Evolutionary conservation across 2,888 invertebrate species (phyloP), one percentile per base, ranked within the genome.

Genomic region (Tuta absoluta): DNA sequence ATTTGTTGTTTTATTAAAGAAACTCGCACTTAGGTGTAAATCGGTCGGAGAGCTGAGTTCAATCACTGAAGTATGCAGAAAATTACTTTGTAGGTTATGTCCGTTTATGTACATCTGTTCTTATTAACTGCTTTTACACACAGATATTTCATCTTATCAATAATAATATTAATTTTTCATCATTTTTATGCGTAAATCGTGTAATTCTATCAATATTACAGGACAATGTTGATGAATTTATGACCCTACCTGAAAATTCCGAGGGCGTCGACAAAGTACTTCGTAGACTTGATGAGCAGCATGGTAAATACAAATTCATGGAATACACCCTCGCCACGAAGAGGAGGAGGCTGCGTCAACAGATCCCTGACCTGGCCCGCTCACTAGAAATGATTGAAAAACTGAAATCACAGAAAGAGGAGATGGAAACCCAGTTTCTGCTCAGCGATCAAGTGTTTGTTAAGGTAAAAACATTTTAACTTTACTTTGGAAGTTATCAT

Each of bases 271-370:
- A 98, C 75, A 94, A 95, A 81, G 98, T 98, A 17, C 89, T 99
- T 63, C 95, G 95, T 77, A 94, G 93, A 76, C 91, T 99, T 66
- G 98, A 99, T 82, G 98, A 98, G 80, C 96, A 96, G 80, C 98
- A 98, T 90, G 95, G 96, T 67, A 98, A 99, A 93, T 99, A 99
- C 85, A 98, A 98, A 90, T 97, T 98, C 82, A 98, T 99, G 97
- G 99, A 99, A 88, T 95, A 95, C 75, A 98, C 98, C 85, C 93
- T 99, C 70, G 93, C 95, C 63, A 95, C 97, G 14, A 97, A 98
- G 75, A 95, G 97, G 71, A 94, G 95, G 76, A 94, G 98, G 85
- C 91, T 99, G 66, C 95, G 96, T 76, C 94, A 94, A 65, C 98
- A 99, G 91, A 96, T 99, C 72, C 98, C 98, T n/a, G 99, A 99